Evolutionary conservation across 2,888 invertebrate species (phyloP).

Genomic region (Metacarcinus magister): DNA sequence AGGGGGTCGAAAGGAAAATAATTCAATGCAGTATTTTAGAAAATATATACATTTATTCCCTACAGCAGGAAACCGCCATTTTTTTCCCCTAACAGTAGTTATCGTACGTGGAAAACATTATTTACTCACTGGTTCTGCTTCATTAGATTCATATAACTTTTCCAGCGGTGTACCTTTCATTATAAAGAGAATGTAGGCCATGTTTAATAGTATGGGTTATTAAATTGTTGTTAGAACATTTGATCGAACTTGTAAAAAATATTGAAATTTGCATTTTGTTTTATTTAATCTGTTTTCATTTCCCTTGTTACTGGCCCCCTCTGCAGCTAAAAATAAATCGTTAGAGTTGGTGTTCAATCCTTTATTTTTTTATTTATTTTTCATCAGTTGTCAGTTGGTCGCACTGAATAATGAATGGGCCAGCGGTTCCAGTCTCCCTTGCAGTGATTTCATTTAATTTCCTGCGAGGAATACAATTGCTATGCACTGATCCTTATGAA

Average conservation of each 20-base stretch:
- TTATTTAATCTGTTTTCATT: not conserved
- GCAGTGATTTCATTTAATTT: not conserved
- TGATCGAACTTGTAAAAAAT: not conserved
- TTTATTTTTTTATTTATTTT: not conserved
- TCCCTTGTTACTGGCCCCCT: not conserved
- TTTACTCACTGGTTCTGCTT: too few relatives aligned
- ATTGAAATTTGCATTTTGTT: not conserved
- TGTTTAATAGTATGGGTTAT: not conserved
- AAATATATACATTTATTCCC: too few relatives aligned
- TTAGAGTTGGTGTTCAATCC: not conserved
- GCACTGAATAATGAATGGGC: not conserved
- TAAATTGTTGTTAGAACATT: not conserved
- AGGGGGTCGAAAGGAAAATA: too few relatives aligned
- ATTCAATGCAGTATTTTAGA: too few relatives aligned
- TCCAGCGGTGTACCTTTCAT: too few relatives aligned
- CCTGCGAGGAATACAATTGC: not conserved
- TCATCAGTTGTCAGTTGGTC: not conserved
- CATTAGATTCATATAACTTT: too few relatives aligned
- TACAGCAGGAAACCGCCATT: too few relatives aligned
- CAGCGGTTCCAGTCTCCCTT: not conserved
- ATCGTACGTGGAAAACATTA: too few relatives aligned
- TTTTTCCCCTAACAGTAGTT: too few relatives aligned
- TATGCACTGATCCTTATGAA: not conserved
- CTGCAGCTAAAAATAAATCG: not conserved
- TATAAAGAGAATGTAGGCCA: too few relatives aligned